Percentiles rank a stretch among this genome's conserved stretches.
phyloP scores from a whole-genome alignment of 2,797 vertebrate species.

The Argyrosomus regius region DNA sequence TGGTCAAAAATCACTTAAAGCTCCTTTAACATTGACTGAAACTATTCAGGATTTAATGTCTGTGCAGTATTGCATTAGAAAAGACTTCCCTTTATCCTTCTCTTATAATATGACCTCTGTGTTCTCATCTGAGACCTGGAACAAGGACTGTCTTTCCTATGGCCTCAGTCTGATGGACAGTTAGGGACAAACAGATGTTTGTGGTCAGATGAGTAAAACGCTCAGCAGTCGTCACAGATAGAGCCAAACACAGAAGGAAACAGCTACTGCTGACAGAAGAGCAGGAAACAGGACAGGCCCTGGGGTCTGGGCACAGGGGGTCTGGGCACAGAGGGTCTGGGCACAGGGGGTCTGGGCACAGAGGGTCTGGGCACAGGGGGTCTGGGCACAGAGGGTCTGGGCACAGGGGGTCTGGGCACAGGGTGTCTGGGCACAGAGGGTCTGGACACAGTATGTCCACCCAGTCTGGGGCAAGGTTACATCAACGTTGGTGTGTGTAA shows the following conservation, averaged over 20 bases:
- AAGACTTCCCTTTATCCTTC: not conserved
- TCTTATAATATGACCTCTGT: not conserved
- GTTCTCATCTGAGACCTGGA: conserved; percentile 20
- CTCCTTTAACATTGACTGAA: not conserved
- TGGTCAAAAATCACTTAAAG: conserved; percentile 5
- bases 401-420: too few species aligned
- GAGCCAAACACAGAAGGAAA: not conserved
- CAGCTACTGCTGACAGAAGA: not conserved
- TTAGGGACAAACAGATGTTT: not conserved
- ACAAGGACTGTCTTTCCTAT: conserved; percentile 10
- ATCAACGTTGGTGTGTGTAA: conserved; percentile 19
- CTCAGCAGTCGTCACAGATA: not conserved
- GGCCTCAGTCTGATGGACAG: conserved; percentile 15
- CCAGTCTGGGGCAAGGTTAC: conserved; percentile 28
- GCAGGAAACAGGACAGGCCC: not conserved
- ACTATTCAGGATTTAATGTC: not conserved
- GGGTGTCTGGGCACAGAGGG: not conserved
- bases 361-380: not conserved
- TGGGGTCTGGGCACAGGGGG: not conserved
- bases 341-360: not conserved
- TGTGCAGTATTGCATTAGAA: not conserved
- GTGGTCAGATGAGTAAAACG: not conserved
- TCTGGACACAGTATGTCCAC: not conserved
- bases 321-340: not conserved
- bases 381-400: not conserved